Conservation (phyloP, 2,797 vertebrate genomes). For the Orestias chungarensis region DNA sequence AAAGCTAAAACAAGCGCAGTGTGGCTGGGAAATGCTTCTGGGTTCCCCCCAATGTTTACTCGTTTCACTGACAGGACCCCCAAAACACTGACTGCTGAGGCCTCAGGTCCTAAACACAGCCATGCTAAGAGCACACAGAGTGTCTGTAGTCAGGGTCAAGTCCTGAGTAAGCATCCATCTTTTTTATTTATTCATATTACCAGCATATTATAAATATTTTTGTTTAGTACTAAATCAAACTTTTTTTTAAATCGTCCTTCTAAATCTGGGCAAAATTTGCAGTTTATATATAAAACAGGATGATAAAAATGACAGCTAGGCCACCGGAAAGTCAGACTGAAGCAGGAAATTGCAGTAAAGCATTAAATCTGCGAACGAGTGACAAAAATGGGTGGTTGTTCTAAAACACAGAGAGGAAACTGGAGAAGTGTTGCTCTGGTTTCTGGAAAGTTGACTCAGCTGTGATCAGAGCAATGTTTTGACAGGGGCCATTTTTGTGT, state of each 20-base stretch:
- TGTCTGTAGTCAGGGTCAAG: neutral
- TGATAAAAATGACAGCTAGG: neutral
- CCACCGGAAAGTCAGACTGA: neutral
- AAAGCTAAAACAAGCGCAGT: neutral
- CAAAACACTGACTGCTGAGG: neutral
- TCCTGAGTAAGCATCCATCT: neutral
- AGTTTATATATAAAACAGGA: neutral
- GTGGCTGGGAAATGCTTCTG: neutral
- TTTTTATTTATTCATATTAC: neutral
- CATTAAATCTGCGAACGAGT: no score
- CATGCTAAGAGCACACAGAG: neutral
- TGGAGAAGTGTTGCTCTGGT: neutral
- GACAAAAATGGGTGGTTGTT: neutral
- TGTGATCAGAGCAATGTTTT: slow-evolving; percentile 11
- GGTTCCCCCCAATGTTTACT: neutral
- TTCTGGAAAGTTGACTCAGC: slow-evolving; percentile 49
- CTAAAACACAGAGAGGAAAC: slow-evolving; percentile 16
- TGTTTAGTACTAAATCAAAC: no score
- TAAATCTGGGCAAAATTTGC: neutral
- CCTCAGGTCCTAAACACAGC: neutral
- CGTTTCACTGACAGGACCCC: neutral
- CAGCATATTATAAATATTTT: no score
- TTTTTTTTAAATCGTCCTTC: neutral
- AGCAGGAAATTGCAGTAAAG: neutral
- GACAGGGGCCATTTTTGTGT: slow-evolving; percentile 3